A percentile compares a stretch with the other conserved stretches of the same genome.
phyloP scores from a whole-genome alignment of 2,888 invertebrate species.

The Odontocolon sp. region DNA sequence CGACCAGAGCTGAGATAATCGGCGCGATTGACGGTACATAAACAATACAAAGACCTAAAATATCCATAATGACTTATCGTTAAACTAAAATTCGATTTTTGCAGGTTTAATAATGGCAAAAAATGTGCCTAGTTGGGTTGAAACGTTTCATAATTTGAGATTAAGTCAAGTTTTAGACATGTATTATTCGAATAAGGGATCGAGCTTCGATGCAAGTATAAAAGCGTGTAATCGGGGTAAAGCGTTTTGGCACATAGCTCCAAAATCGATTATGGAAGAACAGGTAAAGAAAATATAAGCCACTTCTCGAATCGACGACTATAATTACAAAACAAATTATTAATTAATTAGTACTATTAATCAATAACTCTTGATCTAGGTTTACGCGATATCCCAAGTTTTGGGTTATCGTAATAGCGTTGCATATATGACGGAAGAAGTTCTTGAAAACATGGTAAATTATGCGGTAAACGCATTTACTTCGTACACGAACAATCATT shows the following conservation, averaged over 20 bases:
- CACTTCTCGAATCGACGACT: no score
- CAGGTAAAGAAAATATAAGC: no score
- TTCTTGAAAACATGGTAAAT: slow-evolving; percentile 65
- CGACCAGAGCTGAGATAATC: slow-evolving; percentile 86
- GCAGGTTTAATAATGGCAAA: slow-evolving; percentile 83
- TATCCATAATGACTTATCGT: no score
- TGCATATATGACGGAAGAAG: slow-evolving; percentile 69
- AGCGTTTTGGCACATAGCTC: slow-evolving; percentile 80
- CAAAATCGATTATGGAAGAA: slow-evolving; percentile 69
- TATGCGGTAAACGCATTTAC: slow-evolving; percentile 68
- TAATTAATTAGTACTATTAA: not conserved
- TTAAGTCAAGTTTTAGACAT: slow-evolving; percentile 86
- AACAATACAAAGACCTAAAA: no score
- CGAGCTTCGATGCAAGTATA: slow-evolving; percentile 83
- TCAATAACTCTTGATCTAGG: slow-evolving; percentile 59
- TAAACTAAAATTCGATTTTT: not conserved
- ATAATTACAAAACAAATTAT: slow-evolving; percentile 17
- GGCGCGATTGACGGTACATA: slow-evolving; percentile 86
- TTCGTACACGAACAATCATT: slow-evolving; percentile 65
- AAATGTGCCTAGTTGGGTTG: slow-evolving; percentile 82
- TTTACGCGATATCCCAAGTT: slow-evolving; percentile 70
- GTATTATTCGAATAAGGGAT: slow-evolving; percentile 86
- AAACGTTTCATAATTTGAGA: slow-evolving; percentile 82
- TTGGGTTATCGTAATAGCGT: slow-evolving; percentile 70
- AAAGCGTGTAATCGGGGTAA: slow-evolving; percentile 83